Percentiles rank a stretch among this genome's conserved stretches.
Conservation (phyloP, 1,140 invertebrate species). For the Temnothorax nylanderi region DNA sequence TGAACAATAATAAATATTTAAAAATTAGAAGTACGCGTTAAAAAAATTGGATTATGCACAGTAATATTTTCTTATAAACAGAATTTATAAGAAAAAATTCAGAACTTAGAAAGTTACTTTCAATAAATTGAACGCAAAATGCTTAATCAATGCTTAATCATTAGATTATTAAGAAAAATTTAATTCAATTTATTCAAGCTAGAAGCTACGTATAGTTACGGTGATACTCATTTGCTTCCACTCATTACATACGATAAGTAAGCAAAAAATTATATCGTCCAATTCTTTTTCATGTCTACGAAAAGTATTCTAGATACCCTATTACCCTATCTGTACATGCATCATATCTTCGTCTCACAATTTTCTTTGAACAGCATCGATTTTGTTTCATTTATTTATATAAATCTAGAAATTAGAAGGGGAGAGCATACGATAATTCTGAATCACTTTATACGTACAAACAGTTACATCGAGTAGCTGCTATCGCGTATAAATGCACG, state of each 20-base stretch:
- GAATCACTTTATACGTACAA: not conserved
- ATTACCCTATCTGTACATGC: not conserved
- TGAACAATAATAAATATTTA: not conserved
- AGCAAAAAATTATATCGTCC: not conserved
- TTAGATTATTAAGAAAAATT: not conserved
- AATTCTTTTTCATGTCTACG: not conserved
- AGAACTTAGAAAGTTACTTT: not conserved
- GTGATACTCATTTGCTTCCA: not conserved
- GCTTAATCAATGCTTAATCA: not conserved
- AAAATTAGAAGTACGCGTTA: not conserved
- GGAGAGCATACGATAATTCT: not conserved
- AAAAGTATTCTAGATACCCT: not conserved
- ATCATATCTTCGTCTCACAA: not conserved
- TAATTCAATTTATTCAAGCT: not conserved
- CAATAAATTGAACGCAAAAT: not conserved
- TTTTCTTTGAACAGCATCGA: not conserved
- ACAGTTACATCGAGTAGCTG: not conserved
- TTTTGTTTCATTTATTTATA: not conserved
- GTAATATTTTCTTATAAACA: not conserved
- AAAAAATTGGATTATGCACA: not conserved
- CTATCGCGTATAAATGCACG: constrained; percentile 16
- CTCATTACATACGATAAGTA: not conserved
- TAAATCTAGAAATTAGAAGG: too few species aligned
- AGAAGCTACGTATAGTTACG: not conserved
- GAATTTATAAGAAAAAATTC: not conserved